Percentiles rank a stretch among this genome's conserved stretches.
Evolutionary conservation across 37 sponge, comb jelly and placozoan species (phyloP).

Genomic region (Halichondria panicea): DNA sequence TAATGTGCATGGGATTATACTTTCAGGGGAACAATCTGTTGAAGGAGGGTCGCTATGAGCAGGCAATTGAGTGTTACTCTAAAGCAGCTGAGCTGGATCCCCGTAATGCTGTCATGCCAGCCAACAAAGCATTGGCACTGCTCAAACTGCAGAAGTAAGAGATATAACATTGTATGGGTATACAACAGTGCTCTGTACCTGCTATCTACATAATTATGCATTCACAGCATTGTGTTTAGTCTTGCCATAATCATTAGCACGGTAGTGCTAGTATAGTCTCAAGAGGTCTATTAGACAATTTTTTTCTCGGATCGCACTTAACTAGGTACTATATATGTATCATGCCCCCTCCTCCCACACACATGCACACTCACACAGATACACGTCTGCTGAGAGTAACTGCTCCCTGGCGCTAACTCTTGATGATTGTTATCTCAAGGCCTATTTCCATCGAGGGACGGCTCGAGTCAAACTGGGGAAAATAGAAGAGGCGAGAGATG

Average conservation of each 20-base stretch:
- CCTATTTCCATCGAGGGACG: slow-evolving; percentile 66
- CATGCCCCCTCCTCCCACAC: too few species aligned
- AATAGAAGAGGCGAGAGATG: slow-evolving; percentile 30
- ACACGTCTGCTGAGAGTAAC: slow-evolving; percentile 77
- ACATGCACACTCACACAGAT: slow-evolving; percentile 28
- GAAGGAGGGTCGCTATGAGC: slow-evolving; percentile 78
- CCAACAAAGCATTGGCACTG: slow-evolving; percentile 97
- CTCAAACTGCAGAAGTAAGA: slow-evolving; percentile 81
- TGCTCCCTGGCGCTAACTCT: slow-evolving; percentile 60
- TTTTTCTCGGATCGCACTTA: too few species aligned
- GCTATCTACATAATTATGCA: too few species aligned
- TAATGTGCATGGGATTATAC: too few species aligned
- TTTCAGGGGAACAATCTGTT: slow-evolving; percentile 90
- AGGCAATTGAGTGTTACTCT: slow-evolving; percentile 89
- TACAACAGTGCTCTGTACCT: too few species aligned
- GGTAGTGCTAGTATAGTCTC: too few species aligned
- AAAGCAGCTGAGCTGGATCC: slow-evolving; percentile 81
- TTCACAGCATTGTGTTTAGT: too few species aligned
- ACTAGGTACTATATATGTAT: too few species aligned
- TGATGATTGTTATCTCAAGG: slow-evolving; percentile 74
- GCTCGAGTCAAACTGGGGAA: slow-evolving; percentile 49
- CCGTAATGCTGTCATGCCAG: slow-evolving; percentile 64
- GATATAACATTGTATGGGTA: too few species aligned
- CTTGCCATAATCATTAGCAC: too few species aligned
- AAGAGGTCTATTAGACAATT: too few species aligned